phyloP scores from a whole-genome alignment of 2,888 invertebrate genomes.

The Perizoma flavofasciatum region DNA sequence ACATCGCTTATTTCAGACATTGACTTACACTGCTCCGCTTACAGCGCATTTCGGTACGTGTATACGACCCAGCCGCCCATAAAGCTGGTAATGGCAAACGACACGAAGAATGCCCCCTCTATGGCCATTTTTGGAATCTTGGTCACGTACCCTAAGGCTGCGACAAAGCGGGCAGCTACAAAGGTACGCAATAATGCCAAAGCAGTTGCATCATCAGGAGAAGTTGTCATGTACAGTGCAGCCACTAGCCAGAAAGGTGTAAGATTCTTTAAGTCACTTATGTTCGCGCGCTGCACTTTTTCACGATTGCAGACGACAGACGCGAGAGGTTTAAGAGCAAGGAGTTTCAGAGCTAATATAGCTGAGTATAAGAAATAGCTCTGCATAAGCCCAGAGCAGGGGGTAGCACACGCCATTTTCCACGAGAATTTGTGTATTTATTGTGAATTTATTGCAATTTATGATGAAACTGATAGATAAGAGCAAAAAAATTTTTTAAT shows the following conservation, averaged over 20 bases:
- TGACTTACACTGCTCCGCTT: not conserved
- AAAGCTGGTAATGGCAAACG: conserved; percentile 52
- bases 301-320: conserved; percentile 46
- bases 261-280: conserved; percentile 60
- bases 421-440: conserved; percentile 3
- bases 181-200: conserved; percentile 48
- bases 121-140: conserved; percentile 41
- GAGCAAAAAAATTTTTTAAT: too few species aligned
- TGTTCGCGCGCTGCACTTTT: conserved; percentile 52
- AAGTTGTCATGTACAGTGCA: conserved; percentile 57
- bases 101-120: conserved; percentile 52
- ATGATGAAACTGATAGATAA: conserved; percentile 2
- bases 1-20: not conserved
- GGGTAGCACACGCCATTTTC: conserved; percentile 13
- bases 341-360: conserved; percentile 42
- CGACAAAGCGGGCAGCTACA: conserved; percentile 47
- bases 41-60: conserved; percentile 37
- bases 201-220: conserved; percentile 46
- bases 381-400: conserved; percentile 31
- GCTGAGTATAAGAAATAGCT: conserved; percentile 43
- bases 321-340: conserved; percentile 50
- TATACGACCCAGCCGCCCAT: conserved; percentile 56
- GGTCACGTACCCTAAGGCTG: conserved; percentile 48
- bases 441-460: not conserved
- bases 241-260: conserved; percentile 66